Evolutionary conservation across 2,888 invertebrate species (phyloP).

Genomic region (Phaonia tiefii): DNA sequence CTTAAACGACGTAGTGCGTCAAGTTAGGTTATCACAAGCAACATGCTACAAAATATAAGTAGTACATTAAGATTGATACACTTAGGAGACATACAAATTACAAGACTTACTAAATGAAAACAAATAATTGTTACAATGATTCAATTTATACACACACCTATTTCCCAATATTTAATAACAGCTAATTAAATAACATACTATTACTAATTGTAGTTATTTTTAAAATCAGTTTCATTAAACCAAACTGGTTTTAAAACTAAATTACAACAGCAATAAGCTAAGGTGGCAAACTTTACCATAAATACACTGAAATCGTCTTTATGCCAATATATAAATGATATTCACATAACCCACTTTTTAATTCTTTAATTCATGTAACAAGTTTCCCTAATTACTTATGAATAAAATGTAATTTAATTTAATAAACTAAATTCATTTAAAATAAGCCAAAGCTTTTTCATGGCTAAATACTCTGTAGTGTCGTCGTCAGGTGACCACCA

Average conservation of each 20-base stretch:
- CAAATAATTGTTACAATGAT: conserved; percentile 2
- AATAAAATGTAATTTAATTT: conserved; percentile 31
- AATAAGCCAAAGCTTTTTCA: too few species aligned
- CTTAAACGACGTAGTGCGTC: neutral
- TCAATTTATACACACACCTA: neutral
- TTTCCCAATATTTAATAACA: neutral
- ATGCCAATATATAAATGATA: conserved; percentile 51
- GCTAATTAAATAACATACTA: too few species aligned
- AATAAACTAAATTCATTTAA: conserved; percentile 55
- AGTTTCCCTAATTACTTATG: conserved; percentile 43
- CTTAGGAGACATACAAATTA: conserved; percentile 57
- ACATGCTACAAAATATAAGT: conserved; percentile 15
- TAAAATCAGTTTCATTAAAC: too few species aligned
- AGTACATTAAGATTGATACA: conserved; percentile 35
- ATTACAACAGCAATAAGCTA: conserved; percentile 19
- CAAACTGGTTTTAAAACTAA: too few species aligned
- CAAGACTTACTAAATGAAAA: conserved; percentile 53
- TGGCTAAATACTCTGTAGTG: too few species aligned
- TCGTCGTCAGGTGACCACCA: too few species aligned
- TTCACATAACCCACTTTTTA: conserved; percentile 18
- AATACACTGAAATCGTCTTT: conserved; percentile 4
- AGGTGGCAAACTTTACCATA: conserved; percentile 26
- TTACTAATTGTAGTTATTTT: too few species aligned
- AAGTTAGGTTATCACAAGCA: neutral
- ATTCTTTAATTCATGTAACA: conserved; percentile 54